phyloP scores from a whole-genome alignment of 1,140 invertebrate species.

The Metopolophium dirhodum region DNA sequence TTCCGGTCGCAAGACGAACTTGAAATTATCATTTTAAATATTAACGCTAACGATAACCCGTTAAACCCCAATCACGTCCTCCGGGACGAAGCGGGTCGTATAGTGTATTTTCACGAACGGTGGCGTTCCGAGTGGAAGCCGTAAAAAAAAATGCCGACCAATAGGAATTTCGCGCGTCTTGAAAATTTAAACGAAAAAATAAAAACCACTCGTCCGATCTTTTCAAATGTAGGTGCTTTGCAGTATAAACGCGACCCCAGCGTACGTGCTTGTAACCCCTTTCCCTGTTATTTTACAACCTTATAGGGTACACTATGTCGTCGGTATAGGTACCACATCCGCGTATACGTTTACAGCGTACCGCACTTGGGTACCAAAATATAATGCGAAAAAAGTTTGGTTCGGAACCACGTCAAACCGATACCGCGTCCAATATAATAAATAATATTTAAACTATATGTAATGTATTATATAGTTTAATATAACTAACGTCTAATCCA shows the following conservation, averaged over 20 bases:
- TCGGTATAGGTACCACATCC: neutral
- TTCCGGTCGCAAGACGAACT: neutral
- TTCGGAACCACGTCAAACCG: neutral
- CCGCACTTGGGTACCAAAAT: neutral
- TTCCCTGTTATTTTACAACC: neutral
- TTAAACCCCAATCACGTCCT: neutral
- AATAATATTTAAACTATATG: constrained; percentile 6
- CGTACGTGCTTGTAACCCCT: neutral
- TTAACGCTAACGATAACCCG: neutral
- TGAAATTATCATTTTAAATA: neutral
- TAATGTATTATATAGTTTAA: neutral
- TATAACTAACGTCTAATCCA: neutral
- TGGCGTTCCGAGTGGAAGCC: neutral
- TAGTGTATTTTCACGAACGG: neutral
- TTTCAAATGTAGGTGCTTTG: neutral
- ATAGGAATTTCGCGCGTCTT: neutral
- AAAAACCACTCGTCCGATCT: neutral
- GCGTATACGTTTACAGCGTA: neutral
- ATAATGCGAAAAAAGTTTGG: neutral
- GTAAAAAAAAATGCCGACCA: neutral
- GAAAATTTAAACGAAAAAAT: neutral
- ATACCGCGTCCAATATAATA: constrained; percentile 32
- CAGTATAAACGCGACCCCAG: neutral
- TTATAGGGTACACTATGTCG: neutral
- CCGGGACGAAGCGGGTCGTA: neutral